These are phyloP conservation scores for Orchestes rusci DNA, from an alignment of 2,888 invertebrate genomes.

Conservation along the genomic window DNA sequence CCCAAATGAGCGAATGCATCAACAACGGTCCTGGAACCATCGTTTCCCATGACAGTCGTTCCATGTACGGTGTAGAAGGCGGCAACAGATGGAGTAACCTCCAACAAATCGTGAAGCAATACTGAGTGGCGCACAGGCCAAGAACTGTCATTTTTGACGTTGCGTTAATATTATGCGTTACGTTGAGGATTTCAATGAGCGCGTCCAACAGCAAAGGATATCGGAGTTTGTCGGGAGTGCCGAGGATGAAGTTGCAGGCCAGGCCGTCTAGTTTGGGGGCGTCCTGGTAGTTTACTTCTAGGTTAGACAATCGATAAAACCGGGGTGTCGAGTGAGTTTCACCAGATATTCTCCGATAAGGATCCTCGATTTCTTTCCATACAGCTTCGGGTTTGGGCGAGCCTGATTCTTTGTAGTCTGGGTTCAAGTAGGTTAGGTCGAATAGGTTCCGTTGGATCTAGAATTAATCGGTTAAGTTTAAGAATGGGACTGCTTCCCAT, in stretches of 20 bases:
- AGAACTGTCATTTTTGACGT: conserved; percentile 48
- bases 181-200: conserved; percentile 71
- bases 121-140: conserved; percentile 77
- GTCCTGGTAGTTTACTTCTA: conserved; percentile 67
- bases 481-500: conserved; percentile 6
- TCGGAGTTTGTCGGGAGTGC: conserved; percentile 84
- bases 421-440: conserved; percentile 55
- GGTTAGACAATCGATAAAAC: conserved; percentile 81
- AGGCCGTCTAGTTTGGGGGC: conserved; percentile 87
- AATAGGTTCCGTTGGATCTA: conserved; percentile 76
- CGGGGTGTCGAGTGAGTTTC: conserved; percentile 77
- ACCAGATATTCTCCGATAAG: conserved; percentile 55
- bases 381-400: conserved; percentile 60
- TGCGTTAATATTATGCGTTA: conserved; percentile 60
- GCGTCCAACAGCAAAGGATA: conserved; percentile 84
- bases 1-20: conserved; percentile 84
- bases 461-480: conserved; percentile 11
- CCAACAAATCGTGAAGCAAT: conserved; percentile 84
- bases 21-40: conserved; percentile 63
- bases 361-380: conserved; percentile 71
- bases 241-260: conserved; percentile 90
- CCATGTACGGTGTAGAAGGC: conserved; percentile 83
- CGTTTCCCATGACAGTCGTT: conserved; percentile 61
- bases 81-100: conserved; percentile 79
- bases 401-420: conserved; percentile 46